Evolutionary conservation across 1,140 invertebrate genomes (phyloP).

Genomic region (Megathymus violae): DNA sequence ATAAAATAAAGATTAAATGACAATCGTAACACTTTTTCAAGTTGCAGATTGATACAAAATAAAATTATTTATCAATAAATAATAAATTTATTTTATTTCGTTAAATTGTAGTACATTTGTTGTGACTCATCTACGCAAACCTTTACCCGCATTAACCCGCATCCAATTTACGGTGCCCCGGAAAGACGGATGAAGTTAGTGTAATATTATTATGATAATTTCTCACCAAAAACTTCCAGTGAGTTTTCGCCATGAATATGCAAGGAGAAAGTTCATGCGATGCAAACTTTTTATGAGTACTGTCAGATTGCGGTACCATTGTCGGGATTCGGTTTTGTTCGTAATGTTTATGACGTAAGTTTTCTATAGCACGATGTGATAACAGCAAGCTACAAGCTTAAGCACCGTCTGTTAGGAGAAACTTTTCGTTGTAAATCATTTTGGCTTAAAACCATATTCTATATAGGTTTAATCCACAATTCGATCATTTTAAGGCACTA

Average conservation of each 20-base stretch:
- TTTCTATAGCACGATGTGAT: slow-evolving; percentile 26
- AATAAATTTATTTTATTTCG: too few relatives aligned
- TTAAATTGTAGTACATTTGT: too few relatives aligned
- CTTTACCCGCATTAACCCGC: slow-evolving; percentile 43
- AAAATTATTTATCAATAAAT: too few relatives aligned
- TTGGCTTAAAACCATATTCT: neutral
- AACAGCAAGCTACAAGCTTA: slow-evolving; percentile 15
- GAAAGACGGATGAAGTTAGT: slow-evolving; percentile 73
- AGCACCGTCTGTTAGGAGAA: neutral
- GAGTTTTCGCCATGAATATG: slow-evolving; percentile 78
- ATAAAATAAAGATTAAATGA: too few relatives aligned
- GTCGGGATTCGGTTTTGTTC: slow-evolving; percentile 69
- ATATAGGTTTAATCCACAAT: too few relatives aligned
- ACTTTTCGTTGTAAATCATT: slow-evolving; percentile 13
- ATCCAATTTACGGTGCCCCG: slow-evolving; percentile 56
- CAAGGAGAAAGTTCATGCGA: slow-evolving; percentile 72
- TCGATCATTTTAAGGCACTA: too few relatives aligned
- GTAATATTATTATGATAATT: slow-evolving; percentile 81
- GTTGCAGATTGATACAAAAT: too few relatives aligned
- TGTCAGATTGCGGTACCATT: slow-evolving; percentile 68
- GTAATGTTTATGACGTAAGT: slow-evolving; percentile 20
- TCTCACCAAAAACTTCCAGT: slow-evolving; percentile 78
- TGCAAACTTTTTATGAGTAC: slow-evolving; percentile 77
- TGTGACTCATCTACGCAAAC: slow-evolving; percentile 6
- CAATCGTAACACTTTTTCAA: too few relatives aligned